A percentile compares a stretch with the other conserved stretches of the same genome.
Conservation (phyloP, 2,888 invertebrate genomes). For the Scaptomyza caliginosa region DNA sequence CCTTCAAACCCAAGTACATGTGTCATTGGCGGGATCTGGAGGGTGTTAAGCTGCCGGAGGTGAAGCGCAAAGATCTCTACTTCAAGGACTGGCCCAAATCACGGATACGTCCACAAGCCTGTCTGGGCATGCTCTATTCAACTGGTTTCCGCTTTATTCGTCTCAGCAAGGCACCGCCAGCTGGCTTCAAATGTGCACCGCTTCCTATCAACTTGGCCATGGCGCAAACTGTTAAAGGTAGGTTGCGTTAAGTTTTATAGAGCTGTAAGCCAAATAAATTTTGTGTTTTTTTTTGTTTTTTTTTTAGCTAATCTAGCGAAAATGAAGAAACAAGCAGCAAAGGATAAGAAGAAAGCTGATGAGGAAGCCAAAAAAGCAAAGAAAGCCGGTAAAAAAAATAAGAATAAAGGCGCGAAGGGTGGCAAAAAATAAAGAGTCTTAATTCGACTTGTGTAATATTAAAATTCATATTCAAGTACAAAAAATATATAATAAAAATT, state of each 20-base stretch:
- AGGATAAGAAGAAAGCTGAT: conserved; percentile 17
- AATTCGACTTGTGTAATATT: neutral
- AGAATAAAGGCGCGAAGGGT: conserved; percentile 23
- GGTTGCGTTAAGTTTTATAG: no score
- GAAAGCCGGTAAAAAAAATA: neutral
- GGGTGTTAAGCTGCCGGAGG: conserved; percentile 45
- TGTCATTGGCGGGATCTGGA: conserved; percentile 71
- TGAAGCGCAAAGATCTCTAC: conserved; percentile 61
- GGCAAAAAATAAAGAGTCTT: conserved; percentile 1
- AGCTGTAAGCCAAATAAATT: no score
- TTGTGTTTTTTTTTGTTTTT: neutral
- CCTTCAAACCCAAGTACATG: conserved; percentile 49
- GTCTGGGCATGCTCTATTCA: conserved; percentile 71
- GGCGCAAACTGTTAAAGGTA: conserved; percentile 43
- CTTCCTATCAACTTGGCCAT: conserved; percentile 69
- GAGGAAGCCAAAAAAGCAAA: conserved; percentile 16
- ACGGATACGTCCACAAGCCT: conserved; percentile 71
- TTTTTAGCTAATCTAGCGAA: conserved; percentile 36
- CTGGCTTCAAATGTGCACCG: conserved; percentile 72
- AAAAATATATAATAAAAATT: neutral
- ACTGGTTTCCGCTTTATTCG: conserved; percentile 73
- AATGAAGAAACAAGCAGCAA: conserved; percentile 7
- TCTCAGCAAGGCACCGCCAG: conserved; percentile 61
- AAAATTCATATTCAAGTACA: neutral
- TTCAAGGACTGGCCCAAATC: conserved; percentile 52